Evolutionary conservation across 1,140 invertebrate species (phyloP).

Genomic region (Drosophila virilis): DNA sequence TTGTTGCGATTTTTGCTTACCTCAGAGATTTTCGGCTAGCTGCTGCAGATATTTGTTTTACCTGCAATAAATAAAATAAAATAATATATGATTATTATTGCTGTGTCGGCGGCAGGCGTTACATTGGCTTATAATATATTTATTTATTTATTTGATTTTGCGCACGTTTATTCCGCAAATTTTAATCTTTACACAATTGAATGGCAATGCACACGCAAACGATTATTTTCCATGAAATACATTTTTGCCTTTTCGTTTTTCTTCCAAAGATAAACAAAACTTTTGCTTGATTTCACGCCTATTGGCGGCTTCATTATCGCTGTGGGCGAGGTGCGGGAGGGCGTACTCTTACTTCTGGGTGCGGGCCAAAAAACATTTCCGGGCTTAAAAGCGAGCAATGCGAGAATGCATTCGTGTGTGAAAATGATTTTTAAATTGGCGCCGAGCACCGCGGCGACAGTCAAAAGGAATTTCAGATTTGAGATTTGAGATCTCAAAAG

Average conservation of each 20-base stretch:
- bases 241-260: neutral
- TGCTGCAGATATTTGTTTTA: constrained; percentile 26
- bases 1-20: constrained; percentile 25
- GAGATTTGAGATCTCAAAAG: constrained; percentile 31
- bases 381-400: constrained; percentile 44
- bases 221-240: constrained; percentile 15
- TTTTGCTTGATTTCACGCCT: constrained; percentile 49
- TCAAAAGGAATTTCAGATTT: constrained; percentile 71
- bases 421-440: constrained; percentile 80
- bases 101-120: constrained; percentile 22
- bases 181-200: constrained; percentile 67
- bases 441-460: constrained; percentile 58
- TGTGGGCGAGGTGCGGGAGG: neutral
- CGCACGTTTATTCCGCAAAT: constrained; percentile 39
- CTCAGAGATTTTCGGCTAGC: constrained; percentile 16
- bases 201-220: constrained; percentile 56
- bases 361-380: constrained; percentile 66
- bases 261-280: constrained; percentile 34
- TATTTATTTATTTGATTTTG: constrained; percentile 27
- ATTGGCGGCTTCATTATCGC: constrained; percentile 60
- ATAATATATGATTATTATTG: constrained; percentile 37
- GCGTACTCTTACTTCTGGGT: constrained; percentile 51
- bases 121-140: constrained; percentile 14
- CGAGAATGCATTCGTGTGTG: constrained; percentile 74
- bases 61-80: constrained; percentile 28